Base-by-base conservation (phyloP, 2,113 vertebrate genomes). In the Thunnus thynnus region DNA sequence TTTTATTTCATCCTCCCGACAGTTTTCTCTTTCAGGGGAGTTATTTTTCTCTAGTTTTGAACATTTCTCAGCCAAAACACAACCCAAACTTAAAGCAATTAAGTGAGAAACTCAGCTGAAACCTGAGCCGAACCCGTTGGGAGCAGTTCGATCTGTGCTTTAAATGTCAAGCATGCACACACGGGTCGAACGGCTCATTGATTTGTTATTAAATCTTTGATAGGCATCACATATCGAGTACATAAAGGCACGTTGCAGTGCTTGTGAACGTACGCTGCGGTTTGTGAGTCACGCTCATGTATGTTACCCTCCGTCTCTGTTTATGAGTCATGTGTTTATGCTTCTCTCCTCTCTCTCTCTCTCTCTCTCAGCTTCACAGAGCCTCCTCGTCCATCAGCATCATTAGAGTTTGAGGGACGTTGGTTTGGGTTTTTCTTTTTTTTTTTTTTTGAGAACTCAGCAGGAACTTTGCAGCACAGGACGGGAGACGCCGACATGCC, bases 381-480 rank as follows among this genome's bases (percentile, higher is more conserved):
- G 91, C 93, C 46, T 92, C 94, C 6, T 95, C 94, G 67, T 93
- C 94, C 66, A 89, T 95, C 84, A 95, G 94, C 91, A 94, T 95
- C 88, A 95, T 95, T 55, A 87, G 93, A 51, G 93, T 95, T 78
- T 95, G 91, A 95, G 67, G 7, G 54, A n/a, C 16, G 57, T 44
- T 4, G 20, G 22, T 55, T 47, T 0, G 1, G 18, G 3, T 5
- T 36, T 36, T 36, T n/a, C n/a, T 36, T 36, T 4, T 36, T 36
- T 3, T 3, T 3, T 36, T 9, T 41, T 41, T 41, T 41, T 41
- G 6, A 2, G 58, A 58, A 63, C 77, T 41, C 27, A 0, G 4
- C n/a, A 3, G 20, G 36, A 41, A 41, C 7, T 9, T 36, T 41
- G 36, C 32, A 12, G 32, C 11, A 13, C 50, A 0, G 70, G 57